Evolutionary conservation across 2,888 invertebrate species (phyloP).

Genomic region (Cotesia congregata): DNA sequence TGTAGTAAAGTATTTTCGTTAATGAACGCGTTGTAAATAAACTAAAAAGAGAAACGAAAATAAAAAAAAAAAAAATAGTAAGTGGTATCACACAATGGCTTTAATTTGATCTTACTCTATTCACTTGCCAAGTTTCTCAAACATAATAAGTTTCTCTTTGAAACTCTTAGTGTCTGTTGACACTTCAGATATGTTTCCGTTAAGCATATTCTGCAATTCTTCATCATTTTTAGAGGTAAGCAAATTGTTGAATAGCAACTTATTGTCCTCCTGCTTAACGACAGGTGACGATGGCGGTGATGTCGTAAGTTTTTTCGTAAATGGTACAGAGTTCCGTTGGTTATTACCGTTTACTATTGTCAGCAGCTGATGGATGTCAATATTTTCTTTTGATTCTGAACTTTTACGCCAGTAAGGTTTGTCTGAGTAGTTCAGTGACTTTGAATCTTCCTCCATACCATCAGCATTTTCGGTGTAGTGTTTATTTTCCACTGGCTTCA

Average conservation of each 20-base stretch:
- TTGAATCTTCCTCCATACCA: conserved; percentile 56
- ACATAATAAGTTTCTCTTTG: conserved; percentile 69
- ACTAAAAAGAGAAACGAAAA: conserved; percentile 7
- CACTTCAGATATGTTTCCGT: conserved; percentile 68
- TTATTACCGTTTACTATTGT: conserved; percentile 67
- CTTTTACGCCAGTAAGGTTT: conserved; percentile 64
- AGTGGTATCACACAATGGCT: conserved; percentile 13
- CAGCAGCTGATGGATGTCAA: conserved; percentile 64
- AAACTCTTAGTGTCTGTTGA: conserved; percentile 68
- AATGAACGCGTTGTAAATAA: neutral
- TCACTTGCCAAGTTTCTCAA: conserved; percentile 68
- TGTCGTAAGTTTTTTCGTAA: conserved; percentile 61
- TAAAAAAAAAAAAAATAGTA: neutral
- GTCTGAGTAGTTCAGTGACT: conserved; percentile 50
- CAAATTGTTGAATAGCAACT: conserved; percentile 63
- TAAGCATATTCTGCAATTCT: conserved; percentile 67
- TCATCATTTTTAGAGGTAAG: conserved; percentile 65
- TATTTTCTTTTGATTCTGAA: conserved; percentile 63
- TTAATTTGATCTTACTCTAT: conserved; percentile 14
- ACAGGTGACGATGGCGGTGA: conserved; percentile 62
- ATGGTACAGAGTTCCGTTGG: conserved; percentile 55
- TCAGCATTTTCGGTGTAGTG: conserved; percentile 54
- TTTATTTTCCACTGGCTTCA: conserved; percentile 50
- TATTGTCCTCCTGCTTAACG: conserved; percentile 64
- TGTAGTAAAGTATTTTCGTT: neutral